Base-by-base conservation (phyloP, 2,888 invertebrate species). In the Cantharis lateralis region DNA sequence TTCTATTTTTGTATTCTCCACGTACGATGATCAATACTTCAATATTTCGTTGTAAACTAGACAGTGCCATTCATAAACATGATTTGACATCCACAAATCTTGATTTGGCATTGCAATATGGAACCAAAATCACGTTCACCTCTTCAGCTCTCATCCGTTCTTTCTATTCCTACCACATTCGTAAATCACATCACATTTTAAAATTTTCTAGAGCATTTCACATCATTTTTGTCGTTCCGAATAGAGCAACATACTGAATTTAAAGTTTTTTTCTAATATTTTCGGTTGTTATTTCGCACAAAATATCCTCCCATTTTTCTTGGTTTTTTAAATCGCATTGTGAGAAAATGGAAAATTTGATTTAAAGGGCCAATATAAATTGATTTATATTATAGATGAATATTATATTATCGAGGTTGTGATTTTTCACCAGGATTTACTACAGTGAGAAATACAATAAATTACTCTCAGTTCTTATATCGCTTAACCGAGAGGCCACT, bases 141-240 rank as follows among this genome's bases (percentile, higher is more conserved):
- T 73, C 75, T 66, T 72, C 71, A 61, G 61, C 66, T 70, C 72
- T 78, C 62, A 32, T 69, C 63, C 71, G 62, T 71, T 77, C 64
- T 70, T 75, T 75, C 62, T 64, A 69, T 48, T 71, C 71, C 71
- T 66, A 28, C 74, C 77, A 71, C 78, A 78, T 75, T 75, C 77
- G 74, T 77, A 77, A 77, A 77, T 77, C 77, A 77, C 69, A 74
- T 77, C 77, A 74, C 77, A 77, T 77, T 77, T 77, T 71, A 69
- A 77, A 77, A 75, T 77, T 71, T 77, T 77, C 77, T 77, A 77
- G 72, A 74, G 77, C 72, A 72, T 28, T 77, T 74, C 77, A 72
- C 77, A 62, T 77, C 77, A 74, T 77, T 77, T 74, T 71, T 74
- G 68, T 74, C 69, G 68, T 68, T 32, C 61, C 70, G 74, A 71